phyloP scores from a whole-genome alignment of 35 echinoderm and acorn worm genomes.

The Patiria miniata region DNA sequence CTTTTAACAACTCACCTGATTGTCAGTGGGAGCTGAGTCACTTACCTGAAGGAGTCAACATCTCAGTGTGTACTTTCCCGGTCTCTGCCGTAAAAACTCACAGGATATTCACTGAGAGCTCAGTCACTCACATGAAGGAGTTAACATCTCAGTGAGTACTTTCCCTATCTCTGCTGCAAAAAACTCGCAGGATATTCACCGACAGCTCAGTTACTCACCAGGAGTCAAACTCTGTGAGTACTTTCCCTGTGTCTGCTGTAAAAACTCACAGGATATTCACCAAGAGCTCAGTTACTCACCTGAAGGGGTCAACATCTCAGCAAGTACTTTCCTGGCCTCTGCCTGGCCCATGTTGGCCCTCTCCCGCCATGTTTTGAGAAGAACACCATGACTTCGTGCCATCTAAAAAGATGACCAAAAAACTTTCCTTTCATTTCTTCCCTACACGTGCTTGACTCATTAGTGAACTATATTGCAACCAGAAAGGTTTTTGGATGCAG shows the following conservation, averaged over 20 bases:
- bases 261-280: too few relatives aligned
- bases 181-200: too few relatives aligned
- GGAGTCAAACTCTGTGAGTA: too few relatives aligned
- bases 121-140: conserved; percentile 79
- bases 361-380: conserved; percentile 86
- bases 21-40: too few relatives aligned
- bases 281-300: conserved; percentile 46
- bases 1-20: too few relatives aligned
- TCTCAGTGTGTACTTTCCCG: too few relatives aligned
- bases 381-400: conserved; percentile 70
- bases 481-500: neutral
- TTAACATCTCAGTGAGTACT: conserved; percentile 97
- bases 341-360: conserved; percentile 78
- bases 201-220: too few relatives aligned
- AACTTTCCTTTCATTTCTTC: neutral
- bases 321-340: conserved; percentile 98
- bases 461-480: conserved; percentile 9
- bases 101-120: too few relatives aligned
- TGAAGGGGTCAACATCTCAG: conserved; percentile 97
- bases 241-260: too few relatives aligned
- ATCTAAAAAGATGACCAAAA: conserved; percentile 51
- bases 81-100: too few relatives aligned
- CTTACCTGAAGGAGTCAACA: too few relatives aligned
- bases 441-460: neutral
- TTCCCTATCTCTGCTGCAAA: too few relatives aligned